Base-by-base conservation (phyloP, 2,113 vertebrate species). In the Oryctolagus cuniculus region DNA sequence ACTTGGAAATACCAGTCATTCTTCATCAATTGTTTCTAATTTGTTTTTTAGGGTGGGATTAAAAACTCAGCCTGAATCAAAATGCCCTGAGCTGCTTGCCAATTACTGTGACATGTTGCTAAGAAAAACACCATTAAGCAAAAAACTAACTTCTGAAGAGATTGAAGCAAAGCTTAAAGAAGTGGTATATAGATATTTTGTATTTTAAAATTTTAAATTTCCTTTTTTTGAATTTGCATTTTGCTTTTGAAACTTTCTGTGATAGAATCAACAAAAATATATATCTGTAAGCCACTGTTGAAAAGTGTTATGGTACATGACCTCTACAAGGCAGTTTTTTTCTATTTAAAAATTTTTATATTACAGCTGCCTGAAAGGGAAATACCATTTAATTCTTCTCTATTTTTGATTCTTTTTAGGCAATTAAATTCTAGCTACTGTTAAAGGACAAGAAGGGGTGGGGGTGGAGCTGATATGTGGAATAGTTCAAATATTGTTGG, bases 51-150 rank as follows among this genome's bases (percentile, higher is more conserved):
- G 99, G 93, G 99, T 99, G 84, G 99, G 99, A 88, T 97, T 99
- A 94, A 99, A 99, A 99, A 99, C 99, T 72, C 99, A 99, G 95
- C 99, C 99, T 2, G 99, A 99, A 98, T 99, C 99, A 87, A 99
- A 99, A 97, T 99, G 99, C 98, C 99, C 99, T 22, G 99, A 99
- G 97, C 99, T 99, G 97, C 99, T 99, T 97, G 99, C 99, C 96
- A 99, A 99, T 99, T 99, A 99, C 98, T 99, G 99, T 97, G 99
- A 99, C 98, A 99, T 99, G 99, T 98, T 99, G 91, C 97, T 99
- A 96, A 99, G 99, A 98, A 99, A 99, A 98, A 99, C 99, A 11
- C 99, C 99, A 58, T 99, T 99, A 93, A 99, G 99, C 98, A 99
- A 99, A 99, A 99, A 99, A 97, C 98, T 99, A 96, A 99, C 99